Percentiles rank a stretch among this genome's conserved stretches.
Evolutionary conservation across 2,797 vertebrate species (phyloP).

Genomic region (Pteropus rufus): DNA sequence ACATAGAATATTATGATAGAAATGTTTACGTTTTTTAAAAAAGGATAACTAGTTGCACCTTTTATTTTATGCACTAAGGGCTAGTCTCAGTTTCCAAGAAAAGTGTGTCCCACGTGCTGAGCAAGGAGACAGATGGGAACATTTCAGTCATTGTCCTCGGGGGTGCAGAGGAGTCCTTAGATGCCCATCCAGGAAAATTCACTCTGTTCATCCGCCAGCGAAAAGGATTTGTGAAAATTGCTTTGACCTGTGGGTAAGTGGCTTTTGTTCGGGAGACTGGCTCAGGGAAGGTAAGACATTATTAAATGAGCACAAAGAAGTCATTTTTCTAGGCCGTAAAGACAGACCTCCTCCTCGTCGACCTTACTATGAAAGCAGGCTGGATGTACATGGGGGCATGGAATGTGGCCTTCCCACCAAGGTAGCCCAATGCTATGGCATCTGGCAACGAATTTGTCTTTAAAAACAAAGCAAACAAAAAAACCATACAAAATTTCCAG

Average conservation of each 20-base stretch:
- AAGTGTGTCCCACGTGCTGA: slow-evolving; percentile 88
- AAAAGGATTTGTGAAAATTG: slow-evolving; percentile 95
- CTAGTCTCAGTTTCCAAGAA: slow-evolving; percentile 90
- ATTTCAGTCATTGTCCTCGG: slow-evolving; percentile 90
- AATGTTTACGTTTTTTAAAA: not conserved
- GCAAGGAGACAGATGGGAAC: slow-evolving; percentile 85
- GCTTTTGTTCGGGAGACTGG: not conserved
- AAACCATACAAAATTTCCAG: not conserved
- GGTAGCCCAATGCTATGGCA: not conserved
- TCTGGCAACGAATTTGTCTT: not conserved
- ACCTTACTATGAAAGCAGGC: not conserved
- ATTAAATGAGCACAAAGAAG: not conserved
- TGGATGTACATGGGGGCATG: not conserved
- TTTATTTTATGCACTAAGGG: slow-evolving; percentile 81
- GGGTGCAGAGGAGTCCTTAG: slow-evolving; percentile 91
- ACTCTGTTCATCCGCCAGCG: slow-evolving; percentile 87
- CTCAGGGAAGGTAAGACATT: not conserved
- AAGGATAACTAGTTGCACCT: not conserved
- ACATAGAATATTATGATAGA: not conserved
- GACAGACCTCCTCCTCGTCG: not conserved
- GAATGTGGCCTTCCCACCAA: not conserved
- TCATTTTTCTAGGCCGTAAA: not conserved
- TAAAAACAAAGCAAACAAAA: not conserved
- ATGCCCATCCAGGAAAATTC: slow-evolving; percentile 89
- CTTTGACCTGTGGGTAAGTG: slow-evolving; percentile 92